These are phyloP conservation scores for Pteronotus mesoamericanus DNA, from an alignment of 2,797 vertebrate genomes.

Conservation along the genomic window DNA sequence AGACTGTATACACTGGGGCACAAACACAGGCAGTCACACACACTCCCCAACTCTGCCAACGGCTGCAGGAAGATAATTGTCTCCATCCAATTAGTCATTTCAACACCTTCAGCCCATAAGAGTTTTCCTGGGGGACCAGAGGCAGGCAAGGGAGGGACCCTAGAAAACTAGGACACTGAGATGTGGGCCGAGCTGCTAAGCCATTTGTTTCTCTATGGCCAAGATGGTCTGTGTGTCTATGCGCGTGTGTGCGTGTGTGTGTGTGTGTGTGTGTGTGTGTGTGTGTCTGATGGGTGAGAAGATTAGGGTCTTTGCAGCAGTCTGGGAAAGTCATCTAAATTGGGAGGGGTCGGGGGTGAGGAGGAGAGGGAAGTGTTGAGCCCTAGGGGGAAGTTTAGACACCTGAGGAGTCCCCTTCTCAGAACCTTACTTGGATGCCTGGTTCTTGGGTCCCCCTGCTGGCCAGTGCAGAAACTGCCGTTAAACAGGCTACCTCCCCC, in stretches of 20 bases:
- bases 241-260: not conserved
- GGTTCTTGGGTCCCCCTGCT: slow-evolving; percentile 79
- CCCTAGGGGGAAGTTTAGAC: not conserved
- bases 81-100: slow-evolving; percentile 66
- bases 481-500: not conserved
- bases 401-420: fast-evolving
- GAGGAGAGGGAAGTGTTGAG: not conserved
- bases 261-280: not conserved
- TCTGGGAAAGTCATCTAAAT: not conserved
- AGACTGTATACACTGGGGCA: not conserved
- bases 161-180: slow-evolving; percentile 57
- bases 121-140: slow-evolving; percentile 47
- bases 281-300: not conserved
- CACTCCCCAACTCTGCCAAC: not conserved
- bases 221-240: not conserved
- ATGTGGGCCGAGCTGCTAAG: not conserved
- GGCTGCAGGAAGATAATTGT: slow-evolving; percentile 56
- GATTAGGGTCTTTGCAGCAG: not conserved
- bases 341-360: not conserved
- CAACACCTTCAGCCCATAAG: slow-evolving; percentile 27
- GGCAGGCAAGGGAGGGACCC: not conserved
- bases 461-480: slow-evolving; percentile 60
- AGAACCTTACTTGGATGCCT: slow-evolving; percentile 30
- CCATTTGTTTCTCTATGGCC: slow-evolving; percentile 33
- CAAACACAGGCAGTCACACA: not conserved